These are phyloP conservation scores for Isurus oxyrinchus DNA, from an alignment of 2,113 vertebrate genomes.

Conservation along the genomic window DNA sequence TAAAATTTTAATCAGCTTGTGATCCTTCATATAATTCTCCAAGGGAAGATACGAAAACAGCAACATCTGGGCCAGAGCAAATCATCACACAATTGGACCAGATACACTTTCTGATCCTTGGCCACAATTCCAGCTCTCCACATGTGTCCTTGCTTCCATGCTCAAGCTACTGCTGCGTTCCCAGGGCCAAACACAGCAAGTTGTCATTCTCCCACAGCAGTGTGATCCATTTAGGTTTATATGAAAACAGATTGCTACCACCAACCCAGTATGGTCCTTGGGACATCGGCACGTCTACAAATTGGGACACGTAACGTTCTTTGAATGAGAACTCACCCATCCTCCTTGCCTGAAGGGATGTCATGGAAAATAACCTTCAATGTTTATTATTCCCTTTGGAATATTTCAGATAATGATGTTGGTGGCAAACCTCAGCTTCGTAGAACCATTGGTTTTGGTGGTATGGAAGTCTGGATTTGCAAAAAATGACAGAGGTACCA, in stretches of 20 bases:
- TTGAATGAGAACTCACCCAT: background rate
- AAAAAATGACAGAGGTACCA: background rate
- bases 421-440: background rate
- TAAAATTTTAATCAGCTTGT: background rate
- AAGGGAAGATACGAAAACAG: background rate
- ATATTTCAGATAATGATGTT: background rate
- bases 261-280: background rate
- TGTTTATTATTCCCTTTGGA: background rate
- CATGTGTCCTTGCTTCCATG: background rate
- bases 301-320: background rate
- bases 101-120: background rate
- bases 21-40: background rate
- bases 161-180: background rate
- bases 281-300: background rate
- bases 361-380: background rate
- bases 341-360: background rate
- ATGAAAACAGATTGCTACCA: background rate
- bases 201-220: background rate
- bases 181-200: background rate
- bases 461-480: background rate
- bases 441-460: background rate
- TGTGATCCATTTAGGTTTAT: background rate
- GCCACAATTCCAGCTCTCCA: background rate
- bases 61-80: background rate
- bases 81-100: constrained; percentile 2